These are phyloP conservation scores for Peromyscus leucopus DNA, from an alignment of 2,113 vertebrate genomes.

Conservation along the genomic window DNA sequence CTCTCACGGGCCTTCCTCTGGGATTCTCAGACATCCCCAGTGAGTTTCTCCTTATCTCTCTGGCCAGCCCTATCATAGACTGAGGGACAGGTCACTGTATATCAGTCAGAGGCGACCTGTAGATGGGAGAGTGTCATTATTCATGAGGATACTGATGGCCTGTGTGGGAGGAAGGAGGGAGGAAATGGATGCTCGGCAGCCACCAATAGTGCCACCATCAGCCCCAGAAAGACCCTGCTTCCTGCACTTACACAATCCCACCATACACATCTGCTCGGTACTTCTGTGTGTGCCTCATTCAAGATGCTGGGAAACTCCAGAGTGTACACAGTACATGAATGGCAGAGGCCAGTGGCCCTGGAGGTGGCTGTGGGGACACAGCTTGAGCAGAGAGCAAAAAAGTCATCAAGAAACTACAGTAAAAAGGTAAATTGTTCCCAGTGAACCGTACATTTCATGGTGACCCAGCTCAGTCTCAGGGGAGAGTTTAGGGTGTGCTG, in stretches of 20 bases:
- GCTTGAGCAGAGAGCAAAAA: too few species aligned
- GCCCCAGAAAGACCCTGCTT: not conserved
- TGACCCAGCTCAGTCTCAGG: not conserved
- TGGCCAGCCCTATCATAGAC: not conserved
- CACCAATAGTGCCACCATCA: not conserved
- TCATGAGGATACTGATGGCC: not conserved
- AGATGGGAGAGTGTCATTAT: not conserved
- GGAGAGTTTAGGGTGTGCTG: rapidly evolving
- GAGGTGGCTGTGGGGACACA: not conserved
- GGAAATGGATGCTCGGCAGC: not conserved
- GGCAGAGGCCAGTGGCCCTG: not conserved
- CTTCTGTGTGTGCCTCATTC: not conserved
- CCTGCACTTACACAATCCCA: not conserved
- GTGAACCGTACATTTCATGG: rapidly evolving
- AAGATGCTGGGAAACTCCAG: not conserved
- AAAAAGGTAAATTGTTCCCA: not conserved
- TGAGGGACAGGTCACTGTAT: not conserved
- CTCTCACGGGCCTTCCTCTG: not conserved
- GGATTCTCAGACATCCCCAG: not conserved
- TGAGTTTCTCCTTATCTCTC: not conserved
- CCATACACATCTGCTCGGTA: not conserved
- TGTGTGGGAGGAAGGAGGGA: not conserved
- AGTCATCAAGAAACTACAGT: too few species aligned
- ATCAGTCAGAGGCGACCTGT: not conserved
- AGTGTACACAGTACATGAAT: rapidly evolving